These are phyloP conservation scores for Latrodectus hesperus DNA, from an alignment of 2,888 invertebrate genomes.

Conservation along the genomic window DNA sequence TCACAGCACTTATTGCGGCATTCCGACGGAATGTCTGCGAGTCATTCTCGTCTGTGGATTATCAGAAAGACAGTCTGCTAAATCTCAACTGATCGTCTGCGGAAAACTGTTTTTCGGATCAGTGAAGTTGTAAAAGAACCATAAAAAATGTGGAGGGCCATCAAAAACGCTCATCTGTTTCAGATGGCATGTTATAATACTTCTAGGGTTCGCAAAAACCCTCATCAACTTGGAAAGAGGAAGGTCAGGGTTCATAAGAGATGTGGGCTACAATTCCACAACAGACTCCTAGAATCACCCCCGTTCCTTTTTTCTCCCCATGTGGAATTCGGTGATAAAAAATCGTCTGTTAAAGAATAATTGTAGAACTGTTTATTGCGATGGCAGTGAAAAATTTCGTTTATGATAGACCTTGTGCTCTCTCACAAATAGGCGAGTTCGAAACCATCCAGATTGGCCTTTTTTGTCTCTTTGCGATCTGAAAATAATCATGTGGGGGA, in stretches of 20 bases:
- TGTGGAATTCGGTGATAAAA: neutral
- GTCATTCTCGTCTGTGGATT: constrained; percentile 27
- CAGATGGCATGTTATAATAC: constrained; percentile 12
- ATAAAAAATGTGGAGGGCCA: neutral
- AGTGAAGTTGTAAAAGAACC: neutral
- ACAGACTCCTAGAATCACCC: neutral
- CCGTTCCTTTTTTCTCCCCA: neutral
- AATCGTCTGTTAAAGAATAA: constrained; percentile 6
- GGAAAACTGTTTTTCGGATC: neutral
- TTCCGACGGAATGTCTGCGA: too few relatives aligned
- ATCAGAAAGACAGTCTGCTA: neutral
- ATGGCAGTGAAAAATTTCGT: constrained; percentile 39
- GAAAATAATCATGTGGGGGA: too few relatives aligned
- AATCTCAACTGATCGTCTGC: too few relatives aligned
- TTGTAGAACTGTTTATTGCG: constrained; percentile 27
- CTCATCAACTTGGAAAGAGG: neutral
- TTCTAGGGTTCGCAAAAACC: constrained; percentile 3
- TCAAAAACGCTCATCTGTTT: constrained; percentile 27
- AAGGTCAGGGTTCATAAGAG: constrained; percentile 13
- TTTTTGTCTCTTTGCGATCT: too few relatives aligned
- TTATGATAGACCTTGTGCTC: constrained; percentile 8
- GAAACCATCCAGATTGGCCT: constrained; percentile 31
- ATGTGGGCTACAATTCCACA: constrained; percentile 10
- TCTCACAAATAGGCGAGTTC: neutral
- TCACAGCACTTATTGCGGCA: too few relatives aligned